Evolutionary conservation across 2,113 vertebrate species (phyloP).

Genomic region (Hyla sarda): DNA sequence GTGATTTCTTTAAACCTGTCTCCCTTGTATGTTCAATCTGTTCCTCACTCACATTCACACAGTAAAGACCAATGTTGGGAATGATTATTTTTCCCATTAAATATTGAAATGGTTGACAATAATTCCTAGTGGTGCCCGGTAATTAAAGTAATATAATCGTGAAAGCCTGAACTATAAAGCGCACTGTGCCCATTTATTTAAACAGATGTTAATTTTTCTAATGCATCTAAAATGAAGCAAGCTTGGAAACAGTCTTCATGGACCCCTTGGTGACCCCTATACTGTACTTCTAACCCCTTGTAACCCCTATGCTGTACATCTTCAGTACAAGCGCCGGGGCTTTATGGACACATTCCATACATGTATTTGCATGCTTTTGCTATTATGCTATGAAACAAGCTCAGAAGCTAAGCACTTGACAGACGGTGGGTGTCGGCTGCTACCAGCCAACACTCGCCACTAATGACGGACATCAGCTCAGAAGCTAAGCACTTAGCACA

Average conservation of each 20-base stretch:
- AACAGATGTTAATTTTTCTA: neutral
- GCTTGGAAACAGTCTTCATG: neutral
- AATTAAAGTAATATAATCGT: neutral
- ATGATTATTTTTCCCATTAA: neutral
- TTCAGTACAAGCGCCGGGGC: too few species aligned
- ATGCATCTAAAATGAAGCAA: neutral
- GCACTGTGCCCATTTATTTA: neutral
- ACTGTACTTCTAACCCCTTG: too few species aligned
- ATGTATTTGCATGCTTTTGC: too few species aligned
- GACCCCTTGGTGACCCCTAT: too few species aligned
- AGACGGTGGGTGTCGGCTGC: too few species aligned
- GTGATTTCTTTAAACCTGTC: constrained; percentile 28
- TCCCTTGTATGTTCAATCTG: constrained; percentile 18
- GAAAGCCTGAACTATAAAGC: neutral
- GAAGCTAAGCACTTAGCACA: too few species aligned
- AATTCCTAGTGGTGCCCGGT: neutral
- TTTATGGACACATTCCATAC: too few species aligned
- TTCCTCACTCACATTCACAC: neutral
- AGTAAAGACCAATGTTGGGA: constrained; percentile 10
- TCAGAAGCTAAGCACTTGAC: too few species aligned
- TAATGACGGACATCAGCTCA: too few species aligned
- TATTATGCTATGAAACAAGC: too few species aligned
- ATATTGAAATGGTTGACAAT: neutral
- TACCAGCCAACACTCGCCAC: too few species aligned
- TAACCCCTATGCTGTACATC: too few species aligned